Conservation (phyloP, 2,888 invertebrate species). For the Pseudeuparius sepicola region DNA sequence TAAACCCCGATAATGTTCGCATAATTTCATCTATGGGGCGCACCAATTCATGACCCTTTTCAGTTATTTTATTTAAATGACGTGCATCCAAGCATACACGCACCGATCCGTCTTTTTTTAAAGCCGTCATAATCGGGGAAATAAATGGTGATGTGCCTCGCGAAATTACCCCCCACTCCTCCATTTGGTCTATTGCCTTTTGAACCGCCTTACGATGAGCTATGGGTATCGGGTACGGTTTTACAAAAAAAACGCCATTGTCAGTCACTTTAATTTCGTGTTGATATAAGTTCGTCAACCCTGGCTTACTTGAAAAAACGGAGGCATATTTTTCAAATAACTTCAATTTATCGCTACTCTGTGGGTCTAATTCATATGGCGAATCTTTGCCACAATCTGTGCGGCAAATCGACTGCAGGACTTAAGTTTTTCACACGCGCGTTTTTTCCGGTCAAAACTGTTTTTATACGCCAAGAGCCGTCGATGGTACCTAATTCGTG, state of each 20-base stretch:
- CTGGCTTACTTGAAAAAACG: constrained; percentile 12
- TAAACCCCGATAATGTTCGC: no score
- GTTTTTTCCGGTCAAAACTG: no score
- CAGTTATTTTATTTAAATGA: constrained; percentile 16
- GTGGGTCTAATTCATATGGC: no score
- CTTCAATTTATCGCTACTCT: no score
- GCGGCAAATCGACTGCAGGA: no score
- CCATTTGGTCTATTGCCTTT: constrained; percentile 4
- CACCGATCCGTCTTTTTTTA: constrained; percentile 17
- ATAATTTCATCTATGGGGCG: no score
- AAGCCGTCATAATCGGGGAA: constrained; percentile 15
- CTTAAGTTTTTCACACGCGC: no score
- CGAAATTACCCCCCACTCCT: constrained; percentile 4
- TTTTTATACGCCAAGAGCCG: no score
- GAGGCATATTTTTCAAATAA: no score
- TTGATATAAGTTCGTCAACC: constrained; percentile 7
- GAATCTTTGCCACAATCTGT: no score
- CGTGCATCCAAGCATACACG: constrained; percentile 21
- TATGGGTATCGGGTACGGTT: constrained; percentile 14
- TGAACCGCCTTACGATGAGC: constrained; percentile 10
- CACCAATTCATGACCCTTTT: constrained; percentile 16
- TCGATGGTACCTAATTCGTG: no score
- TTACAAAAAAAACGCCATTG: constrained; percentile 11
- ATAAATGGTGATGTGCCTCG: constrained; percentile 13
- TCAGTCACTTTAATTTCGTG: constrained; percentile 12